These are phyloP conservation scores for Volucella inanis DNA, from an alignment of 2,888 invertebrate species.

Conservation along the genomic window DNA sequence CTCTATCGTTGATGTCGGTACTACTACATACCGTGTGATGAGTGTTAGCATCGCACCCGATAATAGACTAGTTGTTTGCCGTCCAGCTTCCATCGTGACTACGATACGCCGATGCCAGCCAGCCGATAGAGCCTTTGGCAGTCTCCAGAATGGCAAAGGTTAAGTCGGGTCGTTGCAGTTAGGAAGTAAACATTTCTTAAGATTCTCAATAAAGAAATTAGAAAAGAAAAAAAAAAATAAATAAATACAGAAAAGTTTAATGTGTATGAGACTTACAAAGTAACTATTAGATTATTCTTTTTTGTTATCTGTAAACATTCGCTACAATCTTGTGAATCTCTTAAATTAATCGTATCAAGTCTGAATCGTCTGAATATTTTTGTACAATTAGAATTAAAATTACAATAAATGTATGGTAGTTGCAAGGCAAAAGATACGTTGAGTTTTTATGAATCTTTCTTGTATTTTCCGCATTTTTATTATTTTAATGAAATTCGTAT, in stretches of 20 bases:
- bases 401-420: slow-evolving; percentile 44
- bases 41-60: no score
- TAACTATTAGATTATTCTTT: neutral
- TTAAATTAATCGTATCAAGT: slow-evolving; percentile 33
- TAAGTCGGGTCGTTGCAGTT: no score
- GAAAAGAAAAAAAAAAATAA: slow-evolving; percentile 9
- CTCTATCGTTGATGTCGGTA: no score
- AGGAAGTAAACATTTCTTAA: no score
- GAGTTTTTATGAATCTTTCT: neutral
- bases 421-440: slow-evolving; percentile 15
- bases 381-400: slow-evolving; percentile 26
- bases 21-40: no score
- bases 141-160: no score
- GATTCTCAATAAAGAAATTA: no score
- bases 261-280: slow-evolving; percentile 23
- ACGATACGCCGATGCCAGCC: no score
- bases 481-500: slow-evolving; percentile 6
- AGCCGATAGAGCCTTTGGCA: no score
- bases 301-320: neutral
- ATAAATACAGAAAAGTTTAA: slow-evolving; percentile 9
- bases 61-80: no score
- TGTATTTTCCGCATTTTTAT: no score
- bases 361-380: slow-evolving; percentile 14
- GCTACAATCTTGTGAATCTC: slow-evolving; percentile 2
- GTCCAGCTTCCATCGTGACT: no score